These are phyloP conservation scores for Apamea epomidion DNA, from an alignment of 2,888 invertebrate species.

Conservation along the genomic window DNA sequence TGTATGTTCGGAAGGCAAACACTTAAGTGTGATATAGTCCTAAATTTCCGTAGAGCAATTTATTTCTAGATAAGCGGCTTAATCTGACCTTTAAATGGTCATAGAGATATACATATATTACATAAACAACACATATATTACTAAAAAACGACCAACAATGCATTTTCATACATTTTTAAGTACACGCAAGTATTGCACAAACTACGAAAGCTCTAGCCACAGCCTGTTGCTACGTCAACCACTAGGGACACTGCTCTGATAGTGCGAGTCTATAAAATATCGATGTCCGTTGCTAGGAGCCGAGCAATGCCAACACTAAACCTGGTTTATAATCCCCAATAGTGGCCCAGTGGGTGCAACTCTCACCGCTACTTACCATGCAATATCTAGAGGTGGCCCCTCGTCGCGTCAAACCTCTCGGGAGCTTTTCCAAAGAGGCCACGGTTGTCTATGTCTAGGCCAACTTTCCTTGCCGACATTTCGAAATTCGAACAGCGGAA, in stretches of 20 bases:
- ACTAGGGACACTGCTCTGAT: conserved; percentile 55
- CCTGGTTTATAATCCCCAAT: conserved; percentile 83
- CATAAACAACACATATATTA: background rate
- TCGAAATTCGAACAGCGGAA: conserved; percentile 47
- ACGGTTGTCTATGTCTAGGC: conserved; percentile 49
- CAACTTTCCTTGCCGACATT: conserved; percentile 61
- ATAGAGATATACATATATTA: background rate
- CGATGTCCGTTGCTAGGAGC: conserved; percentile 81
- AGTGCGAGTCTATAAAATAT: conserved; percentile 72
- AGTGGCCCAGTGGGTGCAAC: conserved; percentile 61
- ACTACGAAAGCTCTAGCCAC: conserved; percentile 20
- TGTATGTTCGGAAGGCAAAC: background rate
- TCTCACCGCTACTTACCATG: conserved; percentile 71
- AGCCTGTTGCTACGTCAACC: conserved; percentile 39
- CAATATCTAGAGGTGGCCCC: conserved; percentile 57
- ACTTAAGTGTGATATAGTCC: background rate
- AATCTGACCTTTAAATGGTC: background rate
- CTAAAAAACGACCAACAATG: background rate
- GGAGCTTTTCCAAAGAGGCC: conserved; percentile 63
- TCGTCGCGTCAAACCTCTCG: conserved; percentile 57
- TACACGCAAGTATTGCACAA: background rate
- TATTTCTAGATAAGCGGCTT: background rate
- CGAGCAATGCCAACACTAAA: conserved; percentile 75
- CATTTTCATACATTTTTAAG: background rate
- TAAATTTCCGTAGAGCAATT: background rate